Percentiles rank a stretch among this genome's conserved stretches.
phyloP scores from a whole-genome alignment of 2,888 invertebrate species.

The Caenorhabditis sp. region DNA sequence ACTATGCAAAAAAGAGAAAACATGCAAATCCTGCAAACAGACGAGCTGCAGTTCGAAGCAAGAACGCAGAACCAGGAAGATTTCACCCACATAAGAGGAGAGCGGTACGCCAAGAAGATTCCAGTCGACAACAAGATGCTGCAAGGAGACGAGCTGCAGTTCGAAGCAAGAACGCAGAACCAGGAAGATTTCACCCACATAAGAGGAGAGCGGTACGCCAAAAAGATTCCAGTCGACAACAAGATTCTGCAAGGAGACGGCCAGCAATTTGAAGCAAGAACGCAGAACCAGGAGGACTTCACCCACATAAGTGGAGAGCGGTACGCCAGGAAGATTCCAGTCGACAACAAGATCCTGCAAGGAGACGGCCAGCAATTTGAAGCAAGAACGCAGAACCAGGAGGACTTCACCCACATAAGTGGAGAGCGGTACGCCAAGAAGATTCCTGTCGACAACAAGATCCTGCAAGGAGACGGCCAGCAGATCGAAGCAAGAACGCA shows the following conservation, averaged over 20 bases:
- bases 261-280: slow-evolving; percentile 11
- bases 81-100: slow-evolving; percentile 14
- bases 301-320: slow-evolving; percentile 19
- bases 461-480: slow-evolving; percentile 16
- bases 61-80: slow-evolving; percentile 52
- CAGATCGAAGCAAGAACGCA: slow-evolving; percentile 26
- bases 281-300: slow-evolving; percentile 32
- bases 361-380: slow-evolving; percentile 44
- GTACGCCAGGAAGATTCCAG: slow-evolving; percentile 10
- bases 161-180: slow-evolving; percentile 32
- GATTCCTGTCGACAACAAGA: slow-evolving; percentile 6
- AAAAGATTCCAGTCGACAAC: slow-evolving; percentile 17
- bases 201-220: slow-evolving; percentile 13
- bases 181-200: slow-evolving; percentile 29
- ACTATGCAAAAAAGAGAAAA: too few relatives aligned
- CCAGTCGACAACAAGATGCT: slow-evolving; percentile 20
- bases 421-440: slow-evolving; percentile 64
- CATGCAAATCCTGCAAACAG: slow-evolving; percentile 59
- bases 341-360: slow-evolving; percentile 19
- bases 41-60: slow-evolving; percentile 41
- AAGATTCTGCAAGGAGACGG: slow-evolving; percentile 26
- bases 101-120: slow-evolving; percentile 17
- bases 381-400: slow-evolving; percentile 42
- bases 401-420: slow-evolving; percentile 39
- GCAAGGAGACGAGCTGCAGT: slow-evolving; percentile 25